phyloP scores from a whole-genome alignment of 2,797 vertebrate genomes.

The Podargus strigoides region DNA sequence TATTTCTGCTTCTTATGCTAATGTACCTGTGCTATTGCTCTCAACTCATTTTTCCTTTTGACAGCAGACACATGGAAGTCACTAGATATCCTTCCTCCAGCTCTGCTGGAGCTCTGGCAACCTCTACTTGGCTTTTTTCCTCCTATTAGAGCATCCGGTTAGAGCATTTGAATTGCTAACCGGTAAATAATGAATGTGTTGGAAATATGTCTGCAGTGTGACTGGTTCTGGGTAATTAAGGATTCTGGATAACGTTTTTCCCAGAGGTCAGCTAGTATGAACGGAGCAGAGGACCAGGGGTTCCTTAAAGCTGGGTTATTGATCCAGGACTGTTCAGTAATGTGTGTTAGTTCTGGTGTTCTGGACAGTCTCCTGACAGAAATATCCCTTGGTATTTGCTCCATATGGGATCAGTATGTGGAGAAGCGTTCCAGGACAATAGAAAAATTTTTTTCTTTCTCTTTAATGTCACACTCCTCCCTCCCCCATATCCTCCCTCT shows the following conservation, averaged over 20 bases:
- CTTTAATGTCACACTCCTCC: constrained; percentile 31
- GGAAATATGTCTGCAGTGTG: not conserved
- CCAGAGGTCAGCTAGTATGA: not conserved
- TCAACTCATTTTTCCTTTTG: constrained; percentile 17
- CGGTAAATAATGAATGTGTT: constrained; percentile 29
- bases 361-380: constrained; percentile 18
- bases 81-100: constrained; percentile 36
- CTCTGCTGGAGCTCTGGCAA: constrained; percentile 56
- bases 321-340: not conserved
- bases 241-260: not conserved
- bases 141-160: constrained; percentile 40
- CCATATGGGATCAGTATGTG: constrained; percentile 44
- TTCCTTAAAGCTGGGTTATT: not conserved
- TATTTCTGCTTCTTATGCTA: constrained; percentile 28
- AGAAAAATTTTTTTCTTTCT: not conserved
- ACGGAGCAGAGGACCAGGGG: not conserved
- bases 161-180: constrained; percentile 35
- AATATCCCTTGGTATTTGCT: constrained; percentile 2
- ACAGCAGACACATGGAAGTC: constrained; percentile 55
- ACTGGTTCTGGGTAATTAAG: constrained; percentile 11
- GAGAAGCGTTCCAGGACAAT: constrained; percentile 31
- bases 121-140: constrained; percentile 26
- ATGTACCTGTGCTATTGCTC: constrained; percentile 55
- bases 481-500: constrained; percentile 28
- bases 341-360: not conserved